Percentiles rank a stretch among this genome's conserved stretches.
Conservation (phyloP, 1,140 invertebrate species). For the Bombus confusus region DNA sequence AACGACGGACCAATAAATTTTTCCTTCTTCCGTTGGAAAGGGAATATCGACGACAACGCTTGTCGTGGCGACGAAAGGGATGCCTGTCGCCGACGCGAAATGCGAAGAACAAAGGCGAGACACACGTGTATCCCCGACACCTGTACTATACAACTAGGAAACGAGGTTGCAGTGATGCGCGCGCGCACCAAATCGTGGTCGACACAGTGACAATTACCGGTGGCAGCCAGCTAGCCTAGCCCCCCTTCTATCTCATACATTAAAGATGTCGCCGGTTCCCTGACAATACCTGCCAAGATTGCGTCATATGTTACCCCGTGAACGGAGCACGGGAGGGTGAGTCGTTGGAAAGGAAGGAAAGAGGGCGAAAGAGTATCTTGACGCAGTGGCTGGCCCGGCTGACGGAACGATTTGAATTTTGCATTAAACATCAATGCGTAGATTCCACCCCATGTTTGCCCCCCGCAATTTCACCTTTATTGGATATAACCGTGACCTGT, state of each 20-base stretch:
- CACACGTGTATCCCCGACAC: not conserved
- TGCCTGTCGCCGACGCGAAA: not conserved
- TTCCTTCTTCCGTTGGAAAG: constrained; percentile 1
- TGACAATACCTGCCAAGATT: constrained; percentile 78
- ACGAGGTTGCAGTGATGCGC: not conserved
- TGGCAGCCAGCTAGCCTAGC: constrained; percentile 35
- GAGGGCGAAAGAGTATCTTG: constrained; percentile 26
- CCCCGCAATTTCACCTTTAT: constrained; percentile 75
- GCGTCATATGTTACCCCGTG: constrained; percentile 77
- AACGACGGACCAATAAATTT: constrained; percentile 28
- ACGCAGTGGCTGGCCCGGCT: constrained; percentile 4
- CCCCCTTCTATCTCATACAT: constrained; percentile 74
- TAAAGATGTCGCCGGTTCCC: constrained; percentile 75
- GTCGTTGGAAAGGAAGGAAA: not conserved
- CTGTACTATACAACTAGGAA: not conserved
- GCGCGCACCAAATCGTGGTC: not conserved
- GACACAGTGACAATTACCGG: constrained; percentile 41
- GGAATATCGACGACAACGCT: constrained; percentile 4
- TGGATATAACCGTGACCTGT: constrained; percentile 57
- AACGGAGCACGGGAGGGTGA: not conserved
- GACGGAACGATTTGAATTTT: constrained; percentile 77
- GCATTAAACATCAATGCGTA: constrained; percentile 79
- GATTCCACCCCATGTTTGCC: constrained; percentile 62
- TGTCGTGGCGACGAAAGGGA: not conserved
- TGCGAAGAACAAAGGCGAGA: constrained; percentile 5